Evolutionary conservation across 2,113 vertebrate species (phyloP).

Genomic region (Anhinga anhinga): DNA sequence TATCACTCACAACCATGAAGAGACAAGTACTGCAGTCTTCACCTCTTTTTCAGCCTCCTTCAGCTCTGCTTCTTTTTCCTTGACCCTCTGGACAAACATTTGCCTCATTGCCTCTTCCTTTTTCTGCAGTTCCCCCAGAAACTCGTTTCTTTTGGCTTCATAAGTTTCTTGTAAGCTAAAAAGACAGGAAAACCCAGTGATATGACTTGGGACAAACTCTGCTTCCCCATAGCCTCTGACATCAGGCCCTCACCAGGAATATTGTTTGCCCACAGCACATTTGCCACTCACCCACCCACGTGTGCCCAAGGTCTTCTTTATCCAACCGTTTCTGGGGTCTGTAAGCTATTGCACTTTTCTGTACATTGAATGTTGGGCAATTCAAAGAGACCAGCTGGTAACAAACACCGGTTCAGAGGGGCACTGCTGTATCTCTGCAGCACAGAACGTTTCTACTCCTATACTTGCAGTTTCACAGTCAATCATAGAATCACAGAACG

Average conservation of each 20-base stretch:
- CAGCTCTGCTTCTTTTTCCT: conserved; percentile 96
- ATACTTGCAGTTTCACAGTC: background rate
- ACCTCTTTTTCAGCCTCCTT: conserved; percentile 99
- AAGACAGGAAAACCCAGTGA: background rate
- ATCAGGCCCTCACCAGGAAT: background rate
- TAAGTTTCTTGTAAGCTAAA: conserved; percentile 96
- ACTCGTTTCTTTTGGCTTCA: conserved; percentile 97
- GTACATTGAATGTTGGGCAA: background rate
- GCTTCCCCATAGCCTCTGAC: background rate
- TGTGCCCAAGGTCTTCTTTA: background rate
- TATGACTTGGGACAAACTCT: background rate
- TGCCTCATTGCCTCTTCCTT: conserved; percentile 99
- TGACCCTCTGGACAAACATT: conserved; percentile 99
- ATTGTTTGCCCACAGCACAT: background rate
- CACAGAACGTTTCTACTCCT: background rate
- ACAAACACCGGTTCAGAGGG: background rate
- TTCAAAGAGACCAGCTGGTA: background rate
- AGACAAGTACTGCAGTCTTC: conserved; percentile 4
- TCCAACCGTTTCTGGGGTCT: background rate
- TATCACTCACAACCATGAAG: background rate
- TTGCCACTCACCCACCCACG: background rate
- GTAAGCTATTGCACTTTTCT: background rate
- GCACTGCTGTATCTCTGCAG: background rate
- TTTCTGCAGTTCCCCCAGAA: conserved; percentile 96
- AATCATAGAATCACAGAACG: background rate